A percentile compares a stretch with the other conserved stretches of the same genome.
phyloP scores from a whole-genome alignment of 1,140 invertebrate genomes.

The Littorina saxatilis region DNA sequence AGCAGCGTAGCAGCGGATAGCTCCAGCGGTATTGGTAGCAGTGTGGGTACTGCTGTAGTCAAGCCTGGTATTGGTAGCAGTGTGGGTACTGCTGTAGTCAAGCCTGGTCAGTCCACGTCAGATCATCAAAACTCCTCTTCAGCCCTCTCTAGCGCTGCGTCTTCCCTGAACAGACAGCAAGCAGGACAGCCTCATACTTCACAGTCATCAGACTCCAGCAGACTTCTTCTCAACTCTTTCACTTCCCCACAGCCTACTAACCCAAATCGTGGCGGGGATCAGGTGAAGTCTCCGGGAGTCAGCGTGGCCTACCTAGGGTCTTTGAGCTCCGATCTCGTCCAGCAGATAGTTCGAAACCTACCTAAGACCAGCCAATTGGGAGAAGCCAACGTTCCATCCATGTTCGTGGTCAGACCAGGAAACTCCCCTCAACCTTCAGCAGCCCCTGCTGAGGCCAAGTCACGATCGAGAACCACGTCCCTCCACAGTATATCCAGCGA shows the following conservation, averaged over 20 bases:
- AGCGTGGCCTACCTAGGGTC: constrained; percentile 24
- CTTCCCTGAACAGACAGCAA: not conserved
- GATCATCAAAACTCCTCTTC: too few relatives aligned
- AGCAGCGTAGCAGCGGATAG: not conserved
- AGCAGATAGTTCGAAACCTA: constrained; percentile 26
- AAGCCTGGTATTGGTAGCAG: not conserved
- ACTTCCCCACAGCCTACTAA: not conserved
- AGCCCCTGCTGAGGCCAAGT: not conserved
- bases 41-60: not conserved
- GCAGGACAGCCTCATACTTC: not conserved
- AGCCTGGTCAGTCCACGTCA: not conserved
- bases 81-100: not conserved
- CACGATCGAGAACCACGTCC: not conserved
- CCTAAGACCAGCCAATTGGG: constrained; percentile 25
- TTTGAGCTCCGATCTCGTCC: constrained; percentile 9
- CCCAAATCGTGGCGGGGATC: not conserved
- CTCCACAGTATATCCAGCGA: not conserved
- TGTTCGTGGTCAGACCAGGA: constrained; percentile 16
- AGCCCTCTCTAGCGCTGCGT: not conserved
- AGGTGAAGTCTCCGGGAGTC: not conserved
- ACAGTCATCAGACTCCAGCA: not conserved
- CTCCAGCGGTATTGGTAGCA: constrained; percentile 26
- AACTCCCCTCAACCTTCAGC: not conserved
- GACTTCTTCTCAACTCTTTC: not conserved
- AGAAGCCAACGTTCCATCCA: constrained; percentile 5